Base-by-base conservation (phyloP, 2,797 vertebrate genomes). In the Typhlichthys subterraneus region DNA sequence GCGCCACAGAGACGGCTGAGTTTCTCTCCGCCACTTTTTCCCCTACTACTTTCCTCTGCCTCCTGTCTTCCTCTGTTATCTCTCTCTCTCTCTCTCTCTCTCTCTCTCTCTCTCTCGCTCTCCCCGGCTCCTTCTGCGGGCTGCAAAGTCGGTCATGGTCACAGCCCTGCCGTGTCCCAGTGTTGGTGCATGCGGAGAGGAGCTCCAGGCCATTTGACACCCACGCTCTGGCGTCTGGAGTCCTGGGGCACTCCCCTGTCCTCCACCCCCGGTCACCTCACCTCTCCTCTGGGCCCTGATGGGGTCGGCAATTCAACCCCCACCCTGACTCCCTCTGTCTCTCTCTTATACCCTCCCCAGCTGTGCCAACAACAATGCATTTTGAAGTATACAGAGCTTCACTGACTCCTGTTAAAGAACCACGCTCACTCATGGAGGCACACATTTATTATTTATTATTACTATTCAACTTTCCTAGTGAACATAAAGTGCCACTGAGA, bases 111-210 rank as follows among this genome's bases (percentile, higher is more conserved):
- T 61, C 33, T 48, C 14, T 70, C 15, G 54, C n/a, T 60, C 48
- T 58, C 59, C 53, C 72, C 69, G 73, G 87, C 82, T 87, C 86
- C 86, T 88, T 87, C 82, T 84, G 75, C 72, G 87, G 82, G 76
- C 78, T 87, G 77, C 84, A 87, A 91, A 90, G 85, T 91, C 89
- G 87, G 90, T 91, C 89, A 91, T 87, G 89, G 89, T 89, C 90
- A 90, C 81, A 86, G 86, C 85, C 84, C 72, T 68, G 72, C 81
- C 68, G 53, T 65, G 83, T 87, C 73, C 82, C 79, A 75, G 65
- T 77, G 85, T 84, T 76, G 53, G 75, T 69, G 68, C 63, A 60
- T 72, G 71, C 71, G 65, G 73, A 69, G 70, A 65, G 73, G 66
- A 69, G 84, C 86, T 81, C 42, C 33, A 7, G 87, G 88, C 82